Evolutionary conservation across 2,888 invertebrate species (phyloP).

Genomic region (Zonitis immaculata): DNA sequence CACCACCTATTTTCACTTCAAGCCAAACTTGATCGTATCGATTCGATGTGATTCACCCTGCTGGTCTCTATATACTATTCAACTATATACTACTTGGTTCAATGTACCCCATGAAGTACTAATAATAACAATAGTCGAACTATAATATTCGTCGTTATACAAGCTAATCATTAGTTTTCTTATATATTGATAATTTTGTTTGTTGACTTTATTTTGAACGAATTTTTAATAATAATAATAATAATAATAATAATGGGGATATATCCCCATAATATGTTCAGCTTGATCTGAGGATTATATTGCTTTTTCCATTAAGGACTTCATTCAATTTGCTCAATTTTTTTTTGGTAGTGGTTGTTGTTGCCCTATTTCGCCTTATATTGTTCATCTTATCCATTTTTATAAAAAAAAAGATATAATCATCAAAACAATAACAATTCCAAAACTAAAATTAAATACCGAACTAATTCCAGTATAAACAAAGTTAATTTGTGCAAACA

Average conservation of each 20-base stretch:
- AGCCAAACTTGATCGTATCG: constrained; percentile 1
- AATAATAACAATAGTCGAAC: no score
- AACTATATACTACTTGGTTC: not conserved
- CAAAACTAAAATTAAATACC: constrained; percentile 35
- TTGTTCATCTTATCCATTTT: not conserved
- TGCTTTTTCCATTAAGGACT: not conserved
- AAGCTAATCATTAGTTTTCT: not conserved
- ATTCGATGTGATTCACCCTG: constrained; percentile 1
- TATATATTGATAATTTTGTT: not conserved
- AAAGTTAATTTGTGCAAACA: constrained; percentile 45
- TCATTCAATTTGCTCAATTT: not conserved
- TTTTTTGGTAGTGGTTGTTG: no score
- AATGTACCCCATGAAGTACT: not conserved
- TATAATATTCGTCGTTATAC: not conserved
- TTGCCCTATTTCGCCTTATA: not conserved
- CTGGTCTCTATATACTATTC: not conserved
- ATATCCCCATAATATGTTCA: not conserved
- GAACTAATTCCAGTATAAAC: constrained; percentile 41
- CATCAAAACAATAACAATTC: constrained; percentile 18
- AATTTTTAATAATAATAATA: no score
- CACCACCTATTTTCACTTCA: not conserved
- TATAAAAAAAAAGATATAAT: not conserved
- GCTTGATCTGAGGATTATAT: not conserved
- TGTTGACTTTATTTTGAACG: not conserved
- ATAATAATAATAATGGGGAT: not conserved